Evolutionary conservation across 1,140 invertebrate genomes (phyloP).

Genomic region (Dreissena rostriformis): DNA sequence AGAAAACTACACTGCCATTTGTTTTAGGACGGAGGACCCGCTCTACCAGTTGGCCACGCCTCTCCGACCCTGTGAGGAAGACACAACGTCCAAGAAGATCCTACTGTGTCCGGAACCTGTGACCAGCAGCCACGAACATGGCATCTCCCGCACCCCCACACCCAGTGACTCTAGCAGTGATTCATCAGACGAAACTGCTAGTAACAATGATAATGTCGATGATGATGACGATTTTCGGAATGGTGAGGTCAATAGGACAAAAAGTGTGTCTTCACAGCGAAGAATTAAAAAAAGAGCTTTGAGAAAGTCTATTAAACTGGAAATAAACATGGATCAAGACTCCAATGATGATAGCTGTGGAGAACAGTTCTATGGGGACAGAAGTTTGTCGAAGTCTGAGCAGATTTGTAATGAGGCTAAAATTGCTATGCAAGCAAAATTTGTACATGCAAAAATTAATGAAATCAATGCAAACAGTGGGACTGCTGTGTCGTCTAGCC

Average conservation of each 20-base stretch:
- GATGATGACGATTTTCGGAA: background rate
- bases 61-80: constrained; percentile 79
- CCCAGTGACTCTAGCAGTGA: constrained; percentile 29
- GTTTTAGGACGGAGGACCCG: constrained; percentile 88
- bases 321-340: constrained; percentile 1
- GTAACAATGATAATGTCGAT: background rate
- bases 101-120: constrained; percentile 61
- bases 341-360: constrained; percentile 1
- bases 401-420: constrained; percentile 48
- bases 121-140: background rate
- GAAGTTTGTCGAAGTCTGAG: constrained; percentile 41
- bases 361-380: constrained; percentile 4
- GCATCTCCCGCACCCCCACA: constrained; percentile 39
- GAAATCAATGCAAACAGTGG: constrained; percentile 31
- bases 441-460: constrained; percentile 39
- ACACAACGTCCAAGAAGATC: constrained; percentile 75
- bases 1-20: constrained; percentile 21
- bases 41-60: constrained; percentile 90
- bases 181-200: background rate
- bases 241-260: background rate
- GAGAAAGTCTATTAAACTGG: background rate
- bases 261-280: background rate
- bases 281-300: background rate
- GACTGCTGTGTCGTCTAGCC: too few species aligned
- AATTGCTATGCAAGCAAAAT: constrained; percentile 52